Percentiles rank a stretch among this genome's conserved stretches.
Evolutionary conservation across 2,113 vertebrate genomes (phyloP).

Genomic region (Athene cunicularia): DNA sequence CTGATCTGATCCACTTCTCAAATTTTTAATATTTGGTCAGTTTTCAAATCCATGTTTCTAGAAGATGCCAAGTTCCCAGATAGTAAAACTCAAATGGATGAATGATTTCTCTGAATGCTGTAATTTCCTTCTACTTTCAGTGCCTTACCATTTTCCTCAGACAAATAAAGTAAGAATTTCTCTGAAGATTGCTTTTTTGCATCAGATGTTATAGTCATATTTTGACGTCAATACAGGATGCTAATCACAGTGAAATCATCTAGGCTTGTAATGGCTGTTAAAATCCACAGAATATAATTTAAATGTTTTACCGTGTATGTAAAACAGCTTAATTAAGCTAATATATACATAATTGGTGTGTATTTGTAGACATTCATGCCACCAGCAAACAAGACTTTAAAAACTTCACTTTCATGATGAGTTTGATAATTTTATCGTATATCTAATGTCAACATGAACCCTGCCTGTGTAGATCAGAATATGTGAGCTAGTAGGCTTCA

Average conservation of each 20-base stretch:
- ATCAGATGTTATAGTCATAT: not conserved
- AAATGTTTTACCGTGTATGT: not conserved
- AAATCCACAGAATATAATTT: conserved; percentile 28
- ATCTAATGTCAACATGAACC: not conserved
- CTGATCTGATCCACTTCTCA: not conserved
- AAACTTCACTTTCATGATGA: not conserved
- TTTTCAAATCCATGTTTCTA: not conserved
- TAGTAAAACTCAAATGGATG: not conserved
- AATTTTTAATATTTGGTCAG: not conserved
- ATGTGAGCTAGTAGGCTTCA: not conserved
- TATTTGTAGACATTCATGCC: not conserved
- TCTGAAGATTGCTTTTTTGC: not conserved
- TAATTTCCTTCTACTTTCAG: not conserved
- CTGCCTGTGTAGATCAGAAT: not conserved
- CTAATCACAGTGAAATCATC: conserved; percentile 39
- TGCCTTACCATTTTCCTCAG: not conserved
- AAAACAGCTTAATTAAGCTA: conserved; percentile 29
- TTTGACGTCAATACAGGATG: not conserved
- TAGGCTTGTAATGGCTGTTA: conserved; percentile 29
- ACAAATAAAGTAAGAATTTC: not conserved
- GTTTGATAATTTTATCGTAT: not conserved
- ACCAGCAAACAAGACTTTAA: not conserved
- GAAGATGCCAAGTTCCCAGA: not conserved
- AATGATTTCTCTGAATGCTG: not conserved
- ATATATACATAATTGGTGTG: not conserved